Conservation (phyloP, 2,113 vertebrate genomes). For the Sterrhoptilus dennistouni region DNA sequence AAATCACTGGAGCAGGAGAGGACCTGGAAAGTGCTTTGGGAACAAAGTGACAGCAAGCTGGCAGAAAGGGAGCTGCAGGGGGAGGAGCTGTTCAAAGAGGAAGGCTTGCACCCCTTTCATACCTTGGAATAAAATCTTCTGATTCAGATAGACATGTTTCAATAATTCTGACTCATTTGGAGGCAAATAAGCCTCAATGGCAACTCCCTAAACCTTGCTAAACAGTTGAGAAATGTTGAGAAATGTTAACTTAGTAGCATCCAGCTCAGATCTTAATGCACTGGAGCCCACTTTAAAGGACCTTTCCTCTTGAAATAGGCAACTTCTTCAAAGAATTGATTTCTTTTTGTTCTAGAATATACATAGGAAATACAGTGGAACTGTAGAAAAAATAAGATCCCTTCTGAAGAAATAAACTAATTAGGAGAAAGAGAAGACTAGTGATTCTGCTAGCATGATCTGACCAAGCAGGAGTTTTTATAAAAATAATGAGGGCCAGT, state of each 20-base stretch:
- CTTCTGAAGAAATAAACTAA: neutral
- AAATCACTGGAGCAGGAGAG: neutral
- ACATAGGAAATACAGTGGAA: neutral
- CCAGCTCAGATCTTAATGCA: neutral
- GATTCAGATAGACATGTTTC: slow-evolving; percentile 15
- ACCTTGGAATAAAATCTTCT: slow-evolving; percentile 21
- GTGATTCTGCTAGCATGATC: neutral
- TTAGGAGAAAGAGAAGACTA: neutral
- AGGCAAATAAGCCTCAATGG: neutral
- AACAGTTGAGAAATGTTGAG: neutral
- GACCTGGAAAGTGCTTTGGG: neutral
- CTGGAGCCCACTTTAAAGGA: neutral
- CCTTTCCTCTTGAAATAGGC: neutral
- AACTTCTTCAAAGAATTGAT: slow-evolving; percentile 20
- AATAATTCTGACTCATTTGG: slow-evolving; percentile 56
- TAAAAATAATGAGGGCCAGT: neutral
- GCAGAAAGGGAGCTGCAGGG: neutral
- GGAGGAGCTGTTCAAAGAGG: neutral
- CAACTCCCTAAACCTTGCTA: neutral
- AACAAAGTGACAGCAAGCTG: neutral
- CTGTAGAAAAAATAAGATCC: neutral
- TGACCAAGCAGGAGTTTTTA: neutral
- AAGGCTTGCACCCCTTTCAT: neutral
- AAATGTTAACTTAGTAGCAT: neutral
- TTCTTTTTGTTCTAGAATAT: neutral